These are phyloP conservation scores for Theocolax elegans DNA, from an alignment of 1,140 invertebrate species.

Conservation along the genomic window DNA sequence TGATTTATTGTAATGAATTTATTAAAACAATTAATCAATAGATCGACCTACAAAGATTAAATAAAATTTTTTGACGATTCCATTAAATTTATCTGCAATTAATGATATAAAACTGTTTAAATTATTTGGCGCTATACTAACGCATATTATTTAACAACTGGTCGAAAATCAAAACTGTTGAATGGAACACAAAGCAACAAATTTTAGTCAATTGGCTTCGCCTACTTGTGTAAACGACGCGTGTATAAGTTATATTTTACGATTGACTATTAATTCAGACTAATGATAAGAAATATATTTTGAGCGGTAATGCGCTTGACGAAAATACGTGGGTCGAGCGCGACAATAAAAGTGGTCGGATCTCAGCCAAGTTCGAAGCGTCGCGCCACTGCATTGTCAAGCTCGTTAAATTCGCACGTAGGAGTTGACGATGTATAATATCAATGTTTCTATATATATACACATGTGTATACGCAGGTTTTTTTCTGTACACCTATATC, in stretches of 20 bases:
- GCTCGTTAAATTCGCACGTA: conserved; percentile 46
- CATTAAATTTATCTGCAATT: too few species aligned
- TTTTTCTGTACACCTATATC: background rate
- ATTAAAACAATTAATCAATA: too few species aligned
- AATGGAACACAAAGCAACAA: too few species aligned
- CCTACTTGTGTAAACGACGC: conserved; percentile 4
- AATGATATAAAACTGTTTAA: too few species aligned
- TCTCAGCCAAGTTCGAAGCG: conserved; percentile 36
- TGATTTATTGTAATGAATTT: too few species aligned
- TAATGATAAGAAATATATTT: conserved; percentile 28
- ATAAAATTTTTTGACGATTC: too few species aligned
- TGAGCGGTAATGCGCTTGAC: background rate
- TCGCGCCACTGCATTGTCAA: conserved; percentile 46
- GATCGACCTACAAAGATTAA: too few species aligned
- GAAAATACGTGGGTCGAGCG: conserved; percentile 38
- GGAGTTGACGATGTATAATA: conserved; percentile 49
- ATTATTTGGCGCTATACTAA: too few species aligned
- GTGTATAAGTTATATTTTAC: conserved; percentile 12
- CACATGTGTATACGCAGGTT: conserved; percentile 38
- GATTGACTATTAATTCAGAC: conserved; percentile 25
- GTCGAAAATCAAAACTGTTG: too few species aligned
- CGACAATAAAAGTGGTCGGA: conserved; percentile 26
- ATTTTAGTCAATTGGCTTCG: conserved; percentile 11
- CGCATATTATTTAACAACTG: too few species aligned
- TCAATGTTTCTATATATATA: too few species aligned